Evolutionary conservation across 2,113 vertebrate genomes (phyloP).

Genomic region (Emydocephalus ijimae): DNA sequence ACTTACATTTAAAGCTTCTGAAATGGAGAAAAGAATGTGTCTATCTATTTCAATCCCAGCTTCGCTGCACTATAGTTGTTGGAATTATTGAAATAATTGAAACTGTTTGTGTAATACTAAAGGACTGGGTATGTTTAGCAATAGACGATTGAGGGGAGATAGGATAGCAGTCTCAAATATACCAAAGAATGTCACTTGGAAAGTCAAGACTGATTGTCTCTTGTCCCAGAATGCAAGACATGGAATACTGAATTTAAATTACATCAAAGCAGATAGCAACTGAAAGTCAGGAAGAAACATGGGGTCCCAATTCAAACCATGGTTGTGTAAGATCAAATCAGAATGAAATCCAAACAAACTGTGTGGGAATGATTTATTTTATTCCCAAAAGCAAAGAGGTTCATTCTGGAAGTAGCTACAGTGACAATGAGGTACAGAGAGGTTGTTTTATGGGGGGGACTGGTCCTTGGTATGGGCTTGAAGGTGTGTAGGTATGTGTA

Average conservation of each 20-base stretch:
- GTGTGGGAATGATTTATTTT: background rate
- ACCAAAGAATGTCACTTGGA: background rate
- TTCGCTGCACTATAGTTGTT: constrained; percentile 26
- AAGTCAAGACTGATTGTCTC: background rate
- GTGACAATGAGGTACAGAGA: background rate
- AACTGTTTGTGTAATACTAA: background rate
- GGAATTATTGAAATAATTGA: no score
- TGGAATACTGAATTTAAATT: background rate
- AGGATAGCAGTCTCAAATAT: background rate
- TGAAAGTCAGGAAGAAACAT: background rate
- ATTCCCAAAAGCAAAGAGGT: background rate
- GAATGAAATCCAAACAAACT: background rate
- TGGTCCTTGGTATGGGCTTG: background rate
- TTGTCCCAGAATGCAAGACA: background rate
- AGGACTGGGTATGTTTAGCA: background rate
- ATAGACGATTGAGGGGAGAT: background rate
- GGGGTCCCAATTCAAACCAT: background rate
- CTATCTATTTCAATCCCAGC: constrained; percentile 19
- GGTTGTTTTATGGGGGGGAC: background rate
- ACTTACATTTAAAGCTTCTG: constrained; percentile 39
- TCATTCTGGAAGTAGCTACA: background rate
- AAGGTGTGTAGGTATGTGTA: background rate
- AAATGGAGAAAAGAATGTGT: constrained; percentile 37
- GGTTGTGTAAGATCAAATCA: background rate
- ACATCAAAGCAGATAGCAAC: background rate